Percentiles rank a stretch among this genome's conserved stretches.
phyloP scores from a whole-genome alignment of 2,113 vertebrate genomes.

The Xiphophorus maculatus region DNA sequence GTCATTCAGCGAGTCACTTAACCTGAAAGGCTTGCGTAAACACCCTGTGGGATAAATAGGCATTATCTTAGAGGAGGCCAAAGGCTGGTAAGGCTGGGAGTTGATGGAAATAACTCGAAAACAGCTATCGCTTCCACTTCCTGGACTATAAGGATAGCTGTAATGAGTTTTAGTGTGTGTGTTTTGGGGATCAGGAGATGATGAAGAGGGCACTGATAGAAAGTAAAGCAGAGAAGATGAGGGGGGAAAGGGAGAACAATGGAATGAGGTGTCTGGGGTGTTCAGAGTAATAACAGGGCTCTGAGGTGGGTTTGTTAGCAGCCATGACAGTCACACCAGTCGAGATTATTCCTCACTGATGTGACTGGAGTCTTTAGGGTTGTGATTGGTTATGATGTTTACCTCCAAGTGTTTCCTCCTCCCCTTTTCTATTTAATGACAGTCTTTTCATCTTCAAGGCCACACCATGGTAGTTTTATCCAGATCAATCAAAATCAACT shows the following conservation, averaged over 20 bases:
- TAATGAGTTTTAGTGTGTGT: conserved; percentile 56
- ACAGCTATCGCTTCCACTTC: conserved; percentile 63
- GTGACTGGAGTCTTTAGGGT: conserved; percentile 9
- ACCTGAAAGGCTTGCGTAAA: conserved; percentile 72
- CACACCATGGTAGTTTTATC: neutral
- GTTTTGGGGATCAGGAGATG: conserved; percentile 21
- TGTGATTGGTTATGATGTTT: conserved; percentile 38
- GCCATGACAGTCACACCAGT: conserved; percentile 19
- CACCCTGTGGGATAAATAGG: conserved; percentile 66
- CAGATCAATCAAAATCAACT: too few species aligned
- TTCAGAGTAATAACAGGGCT: conserved; percentile 49
- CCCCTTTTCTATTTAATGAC: neutral
- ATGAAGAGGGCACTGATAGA: neutral
- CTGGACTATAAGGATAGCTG: conserved; percentile 61
- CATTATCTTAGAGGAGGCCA: conserved; percentile 67
- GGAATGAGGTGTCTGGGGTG: conserved; percentile 63
- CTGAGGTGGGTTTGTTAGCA: conserved; percentile 20
- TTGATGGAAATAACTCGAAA: conserved; percentile 57
- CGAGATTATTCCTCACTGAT: conserved; percentile 29
- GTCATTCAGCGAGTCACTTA: conserved; percentile 69
- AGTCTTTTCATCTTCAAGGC: neutral
- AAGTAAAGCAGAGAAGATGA: conserved; percentile 5
- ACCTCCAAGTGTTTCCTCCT: conserved; percentile 7
- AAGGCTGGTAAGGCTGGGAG: conserved; percentile 46
- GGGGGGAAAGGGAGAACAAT: neutral